Conservation (phyloP, 1,140 invertebrate species). For the Fopius arisanus region DNA sequence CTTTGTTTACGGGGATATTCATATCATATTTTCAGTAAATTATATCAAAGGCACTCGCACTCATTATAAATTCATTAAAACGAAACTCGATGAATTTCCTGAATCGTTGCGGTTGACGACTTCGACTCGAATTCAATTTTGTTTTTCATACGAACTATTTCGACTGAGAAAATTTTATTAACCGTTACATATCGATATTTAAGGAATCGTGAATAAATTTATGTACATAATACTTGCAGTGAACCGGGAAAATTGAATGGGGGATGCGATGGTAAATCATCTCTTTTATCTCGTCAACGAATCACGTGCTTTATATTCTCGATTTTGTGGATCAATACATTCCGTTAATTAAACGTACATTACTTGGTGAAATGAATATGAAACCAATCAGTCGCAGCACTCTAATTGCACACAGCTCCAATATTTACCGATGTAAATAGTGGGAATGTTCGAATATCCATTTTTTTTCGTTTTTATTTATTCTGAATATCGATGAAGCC, state of each 20-base stretch:
- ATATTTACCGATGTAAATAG: neutral
- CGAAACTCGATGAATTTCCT: neutral
- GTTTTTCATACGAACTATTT: neutral
- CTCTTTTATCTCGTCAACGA: neutral
- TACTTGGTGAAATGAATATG: constrained; percentile 43
- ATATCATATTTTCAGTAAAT: neutral
- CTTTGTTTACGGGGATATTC: neutral
- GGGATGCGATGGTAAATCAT: neutral
- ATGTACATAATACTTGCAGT: no score
- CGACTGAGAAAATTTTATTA: no score
- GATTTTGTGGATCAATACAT: constrained; percentile 32
- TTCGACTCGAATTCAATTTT: neutral
- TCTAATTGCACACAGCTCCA: neutral
- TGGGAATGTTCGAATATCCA: neutral
- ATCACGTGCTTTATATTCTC: neutral
- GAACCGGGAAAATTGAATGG: no score
- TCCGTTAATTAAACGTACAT: constrained; percentile 47
- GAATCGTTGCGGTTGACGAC: neutral
- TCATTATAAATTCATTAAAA: neutral
- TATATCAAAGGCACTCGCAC: neutral
- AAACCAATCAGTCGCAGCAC: constrained; percentile 36
- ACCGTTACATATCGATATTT: no score
- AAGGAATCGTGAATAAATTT: no score
- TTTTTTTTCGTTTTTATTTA: neutral
- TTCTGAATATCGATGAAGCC: neutral